A percentile compares a stretch with the other conserved stretches of the same genome.
Evolutionary conservation across 37 sponge, comb jelly and placozoan species (phyloP).

Genomic region (Lycopodina hypogea): DNA sequence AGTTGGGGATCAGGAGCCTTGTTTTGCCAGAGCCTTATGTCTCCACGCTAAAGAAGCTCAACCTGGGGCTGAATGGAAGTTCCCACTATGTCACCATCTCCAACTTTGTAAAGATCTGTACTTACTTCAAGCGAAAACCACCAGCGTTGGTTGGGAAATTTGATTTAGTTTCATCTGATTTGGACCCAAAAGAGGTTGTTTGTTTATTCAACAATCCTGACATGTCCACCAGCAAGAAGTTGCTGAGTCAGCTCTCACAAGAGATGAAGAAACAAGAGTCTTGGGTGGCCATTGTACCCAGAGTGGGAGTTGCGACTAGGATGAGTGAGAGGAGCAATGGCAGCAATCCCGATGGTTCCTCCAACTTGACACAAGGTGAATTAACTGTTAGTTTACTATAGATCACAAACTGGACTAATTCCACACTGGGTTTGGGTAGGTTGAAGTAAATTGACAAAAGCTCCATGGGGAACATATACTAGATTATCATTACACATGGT

Average conservation of each 20-base stretch:
- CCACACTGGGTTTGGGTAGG: too few relatives aligned
- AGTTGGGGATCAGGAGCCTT: constrained; percentile 30
- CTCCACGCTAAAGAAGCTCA: constrained; percentile 43
- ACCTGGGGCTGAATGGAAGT: constrained; percentile 28
- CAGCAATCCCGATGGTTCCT: background rate
- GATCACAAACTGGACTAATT: too few relatives aligned
- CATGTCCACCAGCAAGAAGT: background rate
- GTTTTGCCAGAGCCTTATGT: constrained; percentile 47
- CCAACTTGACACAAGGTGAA: constrained; percentile 1
- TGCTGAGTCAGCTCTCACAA: constrained; percentile 22
- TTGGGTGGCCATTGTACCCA: background rate
- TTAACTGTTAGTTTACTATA: too few relatives aligned
- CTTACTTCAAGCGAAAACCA: constrained; percentile 23
- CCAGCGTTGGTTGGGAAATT: constrained; percentile 23
- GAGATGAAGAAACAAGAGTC: background rate
- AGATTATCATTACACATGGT: too few relatives aligned
- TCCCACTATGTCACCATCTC: constrained; percentile 50
- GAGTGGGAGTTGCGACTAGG: background rate
- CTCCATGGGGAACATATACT: too few relatives aligned
- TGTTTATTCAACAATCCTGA: constrained; percentile 19
- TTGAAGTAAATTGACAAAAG: too few relatives aligned
- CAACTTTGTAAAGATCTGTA: constrained; percentile 49
- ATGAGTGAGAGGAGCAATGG: constrained; percentile 1
- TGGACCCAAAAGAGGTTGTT: constrained; percentile 27
- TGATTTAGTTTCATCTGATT: constrained; percentile 14